Evolutionary conservation across 2,888 invertebrate genomes (phyloP).

Genomic region (Syrphus vitripennis): DNA sequence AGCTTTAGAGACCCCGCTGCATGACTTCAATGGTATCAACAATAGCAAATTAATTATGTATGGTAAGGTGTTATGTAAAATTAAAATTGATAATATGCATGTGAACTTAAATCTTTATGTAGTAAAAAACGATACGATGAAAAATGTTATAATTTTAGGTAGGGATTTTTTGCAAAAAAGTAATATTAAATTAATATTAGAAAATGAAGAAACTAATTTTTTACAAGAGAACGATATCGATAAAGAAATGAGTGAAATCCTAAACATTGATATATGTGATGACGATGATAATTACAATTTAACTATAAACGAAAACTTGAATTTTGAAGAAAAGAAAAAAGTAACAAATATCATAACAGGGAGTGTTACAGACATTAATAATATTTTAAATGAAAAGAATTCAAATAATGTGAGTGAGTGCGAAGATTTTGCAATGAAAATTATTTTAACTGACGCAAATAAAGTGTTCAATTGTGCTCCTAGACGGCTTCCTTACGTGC

Average conservation of each 20-base stretch:
- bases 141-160: constrained; percentile 17
- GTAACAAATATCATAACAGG: background rate
- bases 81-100: constrained; percentile 1
- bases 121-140: constrained; percentile 22
- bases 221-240: background rate
- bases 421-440: background rate
- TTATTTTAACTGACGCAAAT: background rate
- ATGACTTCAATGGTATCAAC: constrained; percentile 18
- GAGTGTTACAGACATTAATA: background rate
- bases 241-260: background rate
- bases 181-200: constrained; percentile 15
- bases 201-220: background rate
- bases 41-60: constrained; percentile 8
- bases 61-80: constrained; percentile 21
- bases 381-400: background rate
- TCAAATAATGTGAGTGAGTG: background rate
- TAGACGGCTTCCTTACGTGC: background rate
- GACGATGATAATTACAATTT: background rate
- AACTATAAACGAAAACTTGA: constrained; percentile 3
- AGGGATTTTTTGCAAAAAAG: constrained; percentile 29
- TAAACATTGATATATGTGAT: background rate
- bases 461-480: constrained; percentile 14
- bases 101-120: constrained; percentile 3
- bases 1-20: background rate
- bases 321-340: background rate